Base-by-base conservation (phyloP, 2,888 invertebrate genomes). In the Thera britannica region DNA sequence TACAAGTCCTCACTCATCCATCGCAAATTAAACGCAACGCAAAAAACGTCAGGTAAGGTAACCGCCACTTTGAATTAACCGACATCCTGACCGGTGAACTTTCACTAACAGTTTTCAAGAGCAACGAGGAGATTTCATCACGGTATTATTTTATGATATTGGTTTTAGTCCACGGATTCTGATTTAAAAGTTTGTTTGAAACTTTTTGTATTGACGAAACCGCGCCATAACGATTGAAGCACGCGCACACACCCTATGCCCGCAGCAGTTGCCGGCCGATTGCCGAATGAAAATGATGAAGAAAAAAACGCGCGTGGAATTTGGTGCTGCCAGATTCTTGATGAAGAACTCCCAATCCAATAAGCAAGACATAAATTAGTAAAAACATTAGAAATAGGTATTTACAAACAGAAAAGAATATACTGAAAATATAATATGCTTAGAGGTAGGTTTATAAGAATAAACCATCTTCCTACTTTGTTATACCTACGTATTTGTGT, bases 11-110 rank as follows among this genome's bases (percentile, higher is more conserved):
- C 88, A 92, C 84, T 88, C 90, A 87, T 87, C 91, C 93, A 93
- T 92, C 83, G 88, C 90, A 88, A 90, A 90, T 91, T 90, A 88
- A 87, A 88, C 85, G 83, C 88, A 84, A 85, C 93, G 93, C 92
- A 93, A 93, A 93, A 93, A 93, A 93, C 90, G 93, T 87, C 93
- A 93, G 93, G 93, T 93, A 93, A 93, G 93, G 93, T 93, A 93
- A 92, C 92, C 89, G 92, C 91, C 93, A 92, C 93, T 93, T 93
- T 90, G 90, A 93, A 93, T 89, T 91, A 92, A 93, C 93, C 88
- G 93, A 92, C 93, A 93, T 93, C 90, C 87, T 92, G 88, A 87
- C 88, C 87, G 85, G 85, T 88, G 82, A 88, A 89, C 87, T 90
- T 89, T 89, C 88, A 91, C 90, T 85, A 77, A 70, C 73, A 74